Evolutionary conservation across 2,797 vertebrate species (phyloP).

Genomic region (Hyperoplus immaculatus): DNA sequence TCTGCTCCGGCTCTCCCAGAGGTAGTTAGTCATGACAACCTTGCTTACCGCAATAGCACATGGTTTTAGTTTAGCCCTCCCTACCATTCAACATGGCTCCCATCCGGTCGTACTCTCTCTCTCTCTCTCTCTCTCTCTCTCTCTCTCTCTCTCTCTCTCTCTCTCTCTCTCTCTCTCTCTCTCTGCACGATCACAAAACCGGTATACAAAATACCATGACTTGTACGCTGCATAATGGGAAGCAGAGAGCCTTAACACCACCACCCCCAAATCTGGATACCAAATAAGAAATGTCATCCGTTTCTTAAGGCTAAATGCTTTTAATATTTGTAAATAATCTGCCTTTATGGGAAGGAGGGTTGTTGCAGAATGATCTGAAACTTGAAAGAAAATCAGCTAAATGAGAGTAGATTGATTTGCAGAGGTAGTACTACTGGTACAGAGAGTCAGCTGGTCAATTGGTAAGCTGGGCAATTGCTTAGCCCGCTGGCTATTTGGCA

Average conservation of each 20-base stretch:
- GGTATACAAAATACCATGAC: constrained; percentile 56
- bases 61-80: constrained; percentile 81
- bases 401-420: constrained; percentile 31
- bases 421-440: constrained; percentile 17
- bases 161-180: constrained; percentile 53
- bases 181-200: constrained; percentile 57
- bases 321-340: constrained; percentile 48
- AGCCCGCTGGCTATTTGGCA: constrained; percentile 19
- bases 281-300: constrained; percentile 65
- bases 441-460: constrained; percentile 33
- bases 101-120: constrained; percentile 60
- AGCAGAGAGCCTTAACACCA: constrained; percentile 64
- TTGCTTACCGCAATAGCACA: constrained; percentile 76
- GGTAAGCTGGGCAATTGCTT: constrained; percentile 17
- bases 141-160: constrained; percentile 53
- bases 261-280: constrained; percentile 52
- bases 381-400: constrained; percentile 17
- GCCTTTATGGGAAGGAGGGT: constrained; percentile 22
- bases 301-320: constrained; percentile 54
- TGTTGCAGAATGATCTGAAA: constrained; percentile 38
- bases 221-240: constrained; percentile 70
- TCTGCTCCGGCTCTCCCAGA: constrained; percentile 58
- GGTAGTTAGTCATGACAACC: constrained; percentile 78
- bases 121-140: constrained; percentile 54
- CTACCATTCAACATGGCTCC: constrained; percentile 80